Base-by-base conservation (phyloP, 2,797 vertebrate genomes). In the Lemur catta region DNA sequence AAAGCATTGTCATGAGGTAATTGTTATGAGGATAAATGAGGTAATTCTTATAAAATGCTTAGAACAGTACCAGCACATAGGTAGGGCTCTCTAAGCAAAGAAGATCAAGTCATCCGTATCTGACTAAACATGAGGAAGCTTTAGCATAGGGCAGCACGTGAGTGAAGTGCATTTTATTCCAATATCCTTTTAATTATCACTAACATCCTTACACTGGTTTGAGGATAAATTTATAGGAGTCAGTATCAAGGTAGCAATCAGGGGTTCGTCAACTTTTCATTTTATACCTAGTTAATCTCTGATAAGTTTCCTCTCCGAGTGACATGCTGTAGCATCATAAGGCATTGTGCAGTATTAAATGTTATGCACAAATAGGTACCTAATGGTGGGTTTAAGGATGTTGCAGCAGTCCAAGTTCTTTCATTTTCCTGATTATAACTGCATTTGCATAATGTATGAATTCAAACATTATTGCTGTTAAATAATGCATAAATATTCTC, bases 401-500 rank as follows among this genome's bases (percentile, higher is more conserved):
- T 95, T 97, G 87, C 96, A 95, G 97, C 93, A 94, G 97, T 98
- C 98, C 98, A 98, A 98, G 97, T 98, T 98, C 98, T 98, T 98
- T 98, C 98, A 98, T 98, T 98, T 98, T 98, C 98, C 98, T 98
- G 98, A 98, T 98, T 98, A 98, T 98, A 98, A 98, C 97, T 92
- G 96, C 94, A 98, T 98, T 98, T 99, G 98, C 98, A 98, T 99
- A 99, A 99, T 99, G 98, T 98, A 99, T 99, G 98, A 99, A 98
- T 98, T 98, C 98, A 98, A 98, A 98, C 98, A 98, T 99, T 99
- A 98, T 98, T 98, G 98, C 98, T 99, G 98, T 97, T 99, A 98
- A 99, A 99, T 99, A 99, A 99, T 99, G 98, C 98, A 99, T 98
- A 98, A 98, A 98, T 98, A 99, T 98, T 98, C 98, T 98, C 98